Evolutionary conservation across 1,140 invertebrate species (phyloP).

Genomic region (Idris sp.): DNA sequence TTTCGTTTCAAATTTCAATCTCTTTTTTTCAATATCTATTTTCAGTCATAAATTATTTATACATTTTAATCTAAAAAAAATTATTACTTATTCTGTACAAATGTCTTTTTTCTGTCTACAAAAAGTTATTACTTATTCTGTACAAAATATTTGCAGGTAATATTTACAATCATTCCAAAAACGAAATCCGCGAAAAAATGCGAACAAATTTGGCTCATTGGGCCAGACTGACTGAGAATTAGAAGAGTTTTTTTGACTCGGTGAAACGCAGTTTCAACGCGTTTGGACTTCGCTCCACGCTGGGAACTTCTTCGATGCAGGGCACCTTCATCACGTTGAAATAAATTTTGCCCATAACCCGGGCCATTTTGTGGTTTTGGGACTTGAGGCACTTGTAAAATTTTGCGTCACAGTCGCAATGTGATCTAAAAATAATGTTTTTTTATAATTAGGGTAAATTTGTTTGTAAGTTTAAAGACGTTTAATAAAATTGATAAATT

Average conservation of each 20-base stretch:
- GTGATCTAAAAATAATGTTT: constrained; percentile 79
- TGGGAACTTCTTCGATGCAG: constrained; percentile 83
- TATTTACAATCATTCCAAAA: constrained; percentile 42
- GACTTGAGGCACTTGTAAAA: constrained; percentile 89
- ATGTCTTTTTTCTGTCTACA: background rate
- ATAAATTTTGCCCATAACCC: constrained; percentile 90
- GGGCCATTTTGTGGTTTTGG: constrained; percentile 83
- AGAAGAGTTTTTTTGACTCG: constrained; percentile 28
- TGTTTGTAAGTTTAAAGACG: too few relatives aligned
- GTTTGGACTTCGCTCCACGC: constrained; percentile 13
- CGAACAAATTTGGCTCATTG: constrained; percentile 3
- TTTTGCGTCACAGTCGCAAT: constrained; percentile 90
- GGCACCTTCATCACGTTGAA: constrained; percentile 90
- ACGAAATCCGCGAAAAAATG: constrained; percentile 2
- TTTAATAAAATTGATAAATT: constrained; percentile 63
- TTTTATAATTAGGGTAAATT: too few relatives aligned
- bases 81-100: too few relatives aligned
- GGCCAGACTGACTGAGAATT: background rate
- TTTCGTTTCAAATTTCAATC: constrained; percentile 1
- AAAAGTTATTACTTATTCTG: too few relatives aligned
- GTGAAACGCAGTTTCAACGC: constrained; percentile 16
- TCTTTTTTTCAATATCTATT: background rate
- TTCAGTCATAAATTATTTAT: background rate
- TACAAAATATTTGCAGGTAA: constrained; percentile 40
- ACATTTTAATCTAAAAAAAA: background rate